phyloP scores from a whole-genome alignment of 2,888 invertebrate species.

The Corbicula japonica region DNA sequence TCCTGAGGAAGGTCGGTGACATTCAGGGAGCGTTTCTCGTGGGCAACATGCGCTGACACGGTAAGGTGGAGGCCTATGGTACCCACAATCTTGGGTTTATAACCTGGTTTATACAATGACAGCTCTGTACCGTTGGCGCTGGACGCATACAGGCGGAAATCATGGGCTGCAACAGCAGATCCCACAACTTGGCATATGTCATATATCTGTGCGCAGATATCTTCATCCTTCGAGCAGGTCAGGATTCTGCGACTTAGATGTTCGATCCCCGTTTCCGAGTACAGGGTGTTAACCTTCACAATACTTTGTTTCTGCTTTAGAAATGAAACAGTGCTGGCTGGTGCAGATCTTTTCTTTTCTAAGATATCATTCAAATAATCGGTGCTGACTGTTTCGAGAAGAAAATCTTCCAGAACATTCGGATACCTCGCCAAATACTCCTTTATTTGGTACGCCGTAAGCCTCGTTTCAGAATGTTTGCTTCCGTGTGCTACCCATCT shows the following conservation, averaged over 20 bases:
- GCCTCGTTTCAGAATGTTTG: slow-evolving; percentile 11
- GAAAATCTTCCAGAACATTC: slow-evolving; percentile 64
- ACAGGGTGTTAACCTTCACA: slow-evolving; percentile 31
- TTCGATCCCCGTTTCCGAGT: slow-evolving; percentile 47
- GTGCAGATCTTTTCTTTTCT: slow-evolving; percentile 6
- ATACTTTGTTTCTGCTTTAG: too few relatives aligned
- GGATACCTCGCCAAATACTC: slow-evolving; percentile 65
- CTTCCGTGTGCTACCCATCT: slow-evolving; percentile 43
- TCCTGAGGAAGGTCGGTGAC: slow-evolving; percentile 67
- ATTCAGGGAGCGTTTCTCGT: slow-evolving; percentile 60
- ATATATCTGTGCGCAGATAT: slow-evolving; percentile 56
- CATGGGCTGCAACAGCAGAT: slow-evolving; percentile 58
- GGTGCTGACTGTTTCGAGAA: slow-evolving; percentile 43
- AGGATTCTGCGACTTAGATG: slow-evolving; percentile 50
- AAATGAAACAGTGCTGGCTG: not conserved
- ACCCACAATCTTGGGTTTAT: slow-evolving; percentile 58
- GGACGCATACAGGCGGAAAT: slow-evolving; percentile 62
- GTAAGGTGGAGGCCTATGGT: slow-evolving; percentile 66
- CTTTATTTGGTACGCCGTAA: slow-evolving; percentile 54
- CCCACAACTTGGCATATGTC: slow-evolving; percentile 59
- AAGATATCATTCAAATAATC: too few relatives aligned
- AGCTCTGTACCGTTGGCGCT: slow-evolving; percentile 62
- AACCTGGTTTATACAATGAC: slow-evolving; percentile 50
- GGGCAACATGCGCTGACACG: slow-evolving; percentile 71
- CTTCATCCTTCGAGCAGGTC: slow-evolving; percentile 43